Evolutionary conservation across 2,113 vertebrate genomes (phyloP).

Genomic region (Psophia crepitans): DNA sequence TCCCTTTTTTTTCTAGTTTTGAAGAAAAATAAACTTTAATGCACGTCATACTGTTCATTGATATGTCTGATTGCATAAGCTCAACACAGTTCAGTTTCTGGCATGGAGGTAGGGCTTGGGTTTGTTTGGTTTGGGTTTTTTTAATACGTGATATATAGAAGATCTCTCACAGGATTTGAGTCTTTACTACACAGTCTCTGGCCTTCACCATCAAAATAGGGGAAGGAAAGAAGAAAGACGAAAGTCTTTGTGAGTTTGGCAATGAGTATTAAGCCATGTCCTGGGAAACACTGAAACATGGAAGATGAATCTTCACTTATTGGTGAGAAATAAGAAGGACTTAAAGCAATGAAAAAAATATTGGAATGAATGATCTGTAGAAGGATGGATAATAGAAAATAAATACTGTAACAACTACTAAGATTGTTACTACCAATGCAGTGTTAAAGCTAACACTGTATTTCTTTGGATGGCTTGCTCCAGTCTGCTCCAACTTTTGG

Average conservation of each 20-base stretch:
- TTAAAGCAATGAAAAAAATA: neutral
- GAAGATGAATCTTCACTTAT: constrained; percentile 18
- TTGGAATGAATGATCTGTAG: neutral
- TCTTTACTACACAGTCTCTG: neutral
- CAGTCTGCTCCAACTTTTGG: neutral
- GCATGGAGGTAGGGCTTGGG: neutral
- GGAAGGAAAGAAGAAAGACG: neutral
- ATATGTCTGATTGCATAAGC: neutral
- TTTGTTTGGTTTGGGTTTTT: neutral
- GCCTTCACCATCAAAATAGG: neutral
- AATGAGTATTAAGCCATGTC: neutral
- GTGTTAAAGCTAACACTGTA: neutral
- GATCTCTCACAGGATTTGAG: neutral
- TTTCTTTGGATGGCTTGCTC: neutral
- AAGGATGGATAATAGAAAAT: neutral
- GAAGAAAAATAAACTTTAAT: neutral
- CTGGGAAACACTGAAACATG: neutral
- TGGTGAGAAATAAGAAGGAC: constrained; percentile 21
- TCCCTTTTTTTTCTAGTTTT: neutral
- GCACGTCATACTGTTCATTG: too few species aligned
- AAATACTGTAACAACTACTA: neutral
- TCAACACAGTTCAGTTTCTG: neutral
- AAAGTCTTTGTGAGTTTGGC: neutral
- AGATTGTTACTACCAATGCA: neutral
- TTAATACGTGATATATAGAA: neutral